Percentiles rank a stretch among this genome's conserved stretches.
phyloP scores from a whole-genome alignment of 2,888 invertebrate species.

The Drosophila rubida region DNA sequence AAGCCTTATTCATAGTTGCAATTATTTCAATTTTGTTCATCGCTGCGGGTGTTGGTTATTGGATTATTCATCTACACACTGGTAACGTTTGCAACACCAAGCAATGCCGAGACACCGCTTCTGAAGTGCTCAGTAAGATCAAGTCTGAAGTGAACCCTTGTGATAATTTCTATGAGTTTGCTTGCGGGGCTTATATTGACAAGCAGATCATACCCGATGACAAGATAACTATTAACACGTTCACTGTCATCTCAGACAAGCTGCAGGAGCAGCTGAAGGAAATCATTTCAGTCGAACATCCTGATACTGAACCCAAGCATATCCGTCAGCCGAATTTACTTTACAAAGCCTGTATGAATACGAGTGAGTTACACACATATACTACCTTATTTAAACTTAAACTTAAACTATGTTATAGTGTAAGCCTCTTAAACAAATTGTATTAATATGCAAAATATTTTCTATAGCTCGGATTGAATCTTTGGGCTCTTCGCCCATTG shows the following conservation, averaged over 20 bases:
- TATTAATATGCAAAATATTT: not conserved
- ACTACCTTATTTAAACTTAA: too few relatives aligned
- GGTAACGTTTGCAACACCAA: constrained; percentile 88
- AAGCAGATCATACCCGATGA: constrained; percentile 90
- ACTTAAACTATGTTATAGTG: too few relatives aligned
- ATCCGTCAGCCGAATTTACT: constrained; percentile 85
- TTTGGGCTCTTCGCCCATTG: constrained; percentile 90
- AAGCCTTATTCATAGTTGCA: not conserved
- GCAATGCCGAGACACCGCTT: constrained; percentile 92
- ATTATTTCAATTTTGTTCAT: not conserved
- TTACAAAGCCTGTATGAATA: constrained; percentile 85
- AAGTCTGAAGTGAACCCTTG: constrained; percentile 89
- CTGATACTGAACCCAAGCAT: constrained; percentile 82
- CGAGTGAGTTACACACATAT: too few relatives aligned
- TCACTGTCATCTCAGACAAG: constrained; percentile 84
- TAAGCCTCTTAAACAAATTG: not conserved
- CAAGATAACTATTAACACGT: constrained; percentile 84
- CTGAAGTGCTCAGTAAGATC: constrained; percentile 88
- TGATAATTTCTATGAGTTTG: constrained; percentile 91
- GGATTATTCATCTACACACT: not conserved
- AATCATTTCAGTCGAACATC: constrained; percentile 83
- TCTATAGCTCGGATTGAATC: constrained; percentile 91
- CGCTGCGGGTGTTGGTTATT: not conserved
- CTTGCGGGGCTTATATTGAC: constrained; percentile 90
- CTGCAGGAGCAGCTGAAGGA: constrained; percentile 85